Evolutionary conservation across 2,888 invertebrate species (phyloP), one percentile per base, ranked within the genome.

Genomic region (Pseudococcus longispinus): DNA sequence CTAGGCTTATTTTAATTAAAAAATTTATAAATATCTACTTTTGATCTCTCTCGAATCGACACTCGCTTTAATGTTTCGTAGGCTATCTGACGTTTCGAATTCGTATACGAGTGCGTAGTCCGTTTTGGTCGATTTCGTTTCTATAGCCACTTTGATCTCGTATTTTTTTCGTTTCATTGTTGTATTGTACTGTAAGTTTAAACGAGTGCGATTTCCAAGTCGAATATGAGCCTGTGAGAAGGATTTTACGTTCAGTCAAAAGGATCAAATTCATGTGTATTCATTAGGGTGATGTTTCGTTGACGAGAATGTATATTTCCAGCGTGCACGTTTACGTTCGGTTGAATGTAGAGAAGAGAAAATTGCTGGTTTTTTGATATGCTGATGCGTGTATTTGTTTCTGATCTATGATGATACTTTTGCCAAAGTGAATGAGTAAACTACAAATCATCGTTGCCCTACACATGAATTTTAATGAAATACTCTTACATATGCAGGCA

Each of bases 1-100:
- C 60, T 60, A n/a, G 23, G 70, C 5, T 29, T 70, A 70, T 70
- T 70, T 70, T 70, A 70, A 70, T 70, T 70, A 70, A 70, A 70
- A 70, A 70, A 70, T 70, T 70, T 70, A 29, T 70, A 70, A 70
- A 70, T 55, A 15, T 60, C 20, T 60, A 60, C 60, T 23, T 60
- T 60, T 60, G 60, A 60, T 60, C 60, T 60, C 11, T 37, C 9
- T 60, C 60, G 23, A 60, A 60, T 60, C 23, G 60, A 13, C 13
- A 8, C 55, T 18, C 55, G 15, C 51, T 51, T 51, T n/a, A 55
- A 55, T 55, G n/a, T 6, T 55, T 55, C n/a, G 37, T 46, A 8
- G 9, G n/a, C 37, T 37, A 55, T 55, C n/a, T 55, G n/a, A 55
- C n/a, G 55, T n/a, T 55, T 60, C 60, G 60, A 23, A 6, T 23